These are phyloP conservation scores for Abramis brama DNA, from an alignment of 2,113 vertebrate species.

Conservation along the genomic window DNA sequence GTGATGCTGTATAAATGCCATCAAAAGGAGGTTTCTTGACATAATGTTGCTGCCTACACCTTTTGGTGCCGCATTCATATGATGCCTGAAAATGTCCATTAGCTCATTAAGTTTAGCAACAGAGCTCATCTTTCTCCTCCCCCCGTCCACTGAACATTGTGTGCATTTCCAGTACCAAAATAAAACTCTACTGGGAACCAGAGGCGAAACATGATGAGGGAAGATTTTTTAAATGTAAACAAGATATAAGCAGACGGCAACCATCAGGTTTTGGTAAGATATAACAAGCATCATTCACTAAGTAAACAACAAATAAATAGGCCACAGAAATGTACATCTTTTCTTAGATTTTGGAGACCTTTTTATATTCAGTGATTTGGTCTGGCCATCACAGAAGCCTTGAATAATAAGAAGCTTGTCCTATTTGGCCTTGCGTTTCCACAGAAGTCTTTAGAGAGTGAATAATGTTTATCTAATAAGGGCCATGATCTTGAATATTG, in stretches of 20 bases:
- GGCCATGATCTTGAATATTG: slow-evolving; percentile 3
- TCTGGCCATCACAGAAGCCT: background rate
- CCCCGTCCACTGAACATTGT: background rate
- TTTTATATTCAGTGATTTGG: background rate
- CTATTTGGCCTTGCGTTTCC: background rate
- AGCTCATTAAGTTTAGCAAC: background rate
- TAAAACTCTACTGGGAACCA: slow-evolving; percentile 18
- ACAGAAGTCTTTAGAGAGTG: background rate
- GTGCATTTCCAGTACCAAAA: slow-evolving; percentile 6
- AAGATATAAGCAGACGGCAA: background rate
- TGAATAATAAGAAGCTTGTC: slow-evolving; percentile 22
- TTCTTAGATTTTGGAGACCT: background rate
- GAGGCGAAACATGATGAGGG: background rate
- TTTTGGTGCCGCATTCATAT: background rate
- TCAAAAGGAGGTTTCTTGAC: background rate
- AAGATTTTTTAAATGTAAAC: slow-evolving; percentile 3
- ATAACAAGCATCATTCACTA: background rate
- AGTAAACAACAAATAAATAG: slow-evolving; percentile 23
- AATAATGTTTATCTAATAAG: slow-evolving; percentile 5
- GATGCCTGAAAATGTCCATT: background rate
- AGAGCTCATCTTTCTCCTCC: background rate
- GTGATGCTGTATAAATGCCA: background rate
- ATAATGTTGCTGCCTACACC: background rate
- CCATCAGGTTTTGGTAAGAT: background rate
- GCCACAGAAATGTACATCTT: background rate